A percentile compares a stretch with the other conserved stretches of the same genome.
These are phyloP conservation scores for Magallana ariakensis DNA, from an alignment of 1,140 invertebrate genomes.

Conservation along the genomic window DNA sequence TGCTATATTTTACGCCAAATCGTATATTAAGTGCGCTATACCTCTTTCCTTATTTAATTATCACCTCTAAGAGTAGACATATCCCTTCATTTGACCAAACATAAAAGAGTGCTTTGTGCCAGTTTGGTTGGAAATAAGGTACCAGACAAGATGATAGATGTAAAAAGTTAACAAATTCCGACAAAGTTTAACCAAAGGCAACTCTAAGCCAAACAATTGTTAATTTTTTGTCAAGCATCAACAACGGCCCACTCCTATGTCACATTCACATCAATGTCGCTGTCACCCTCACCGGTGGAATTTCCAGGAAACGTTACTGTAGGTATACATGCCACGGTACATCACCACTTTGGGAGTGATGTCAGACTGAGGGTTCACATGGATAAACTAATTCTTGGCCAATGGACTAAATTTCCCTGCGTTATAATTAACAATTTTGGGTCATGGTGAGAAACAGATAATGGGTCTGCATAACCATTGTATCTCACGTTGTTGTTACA, in stretches of 20 bases:
- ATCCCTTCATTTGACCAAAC: too few species aligned
- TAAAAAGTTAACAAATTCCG: too few species aligned
- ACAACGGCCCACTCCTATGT: background rate
- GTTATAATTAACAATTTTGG: background rate
- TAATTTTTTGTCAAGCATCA: background rate
- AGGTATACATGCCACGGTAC: background rate
- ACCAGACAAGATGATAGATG: too few species aligned
- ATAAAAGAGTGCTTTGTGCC: too few species aligned
- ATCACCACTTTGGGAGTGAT: conserved; percentile 5
- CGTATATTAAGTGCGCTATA: too few species aligned
- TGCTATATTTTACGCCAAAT: too few species aligned
- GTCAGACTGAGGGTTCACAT: background rate
- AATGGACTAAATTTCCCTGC: background rate
- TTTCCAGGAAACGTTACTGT: background rate
- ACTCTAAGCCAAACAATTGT: too few species aligned
- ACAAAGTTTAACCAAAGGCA: too few species aligned
- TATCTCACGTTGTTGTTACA: background rate
- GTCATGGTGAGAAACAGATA: background rate
- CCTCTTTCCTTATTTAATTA: too few species aligned
- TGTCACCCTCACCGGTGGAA: background rate
- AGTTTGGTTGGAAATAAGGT: too few species aligned
- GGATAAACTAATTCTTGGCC: background rate
- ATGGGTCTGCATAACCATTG: background rate
- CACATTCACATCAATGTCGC: background rate
- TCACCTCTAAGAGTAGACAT: too few species aligned